phyloP scores from a whole-genome alignment of 1,140 invertebrate genomes.

The Venturia canescens region DNA sequence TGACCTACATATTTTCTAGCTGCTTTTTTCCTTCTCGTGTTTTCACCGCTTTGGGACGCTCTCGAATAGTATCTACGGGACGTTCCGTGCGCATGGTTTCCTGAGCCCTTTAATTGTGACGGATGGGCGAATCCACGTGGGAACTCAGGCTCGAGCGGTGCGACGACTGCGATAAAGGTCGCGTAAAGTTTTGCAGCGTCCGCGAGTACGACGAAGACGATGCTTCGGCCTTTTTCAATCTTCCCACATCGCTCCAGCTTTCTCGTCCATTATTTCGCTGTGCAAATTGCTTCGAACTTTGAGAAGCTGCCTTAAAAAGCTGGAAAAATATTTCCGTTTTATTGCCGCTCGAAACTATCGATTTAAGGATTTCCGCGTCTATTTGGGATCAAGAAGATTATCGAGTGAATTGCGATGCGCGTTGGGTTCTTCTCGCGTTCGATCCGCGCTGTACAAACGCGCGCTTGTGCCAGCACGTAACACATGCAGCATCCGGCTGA shows the following conservation, averaged over 20 bases:
- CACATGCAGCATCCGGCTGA: conserved; percentile 48
- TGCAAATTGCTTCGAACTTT: background rate
- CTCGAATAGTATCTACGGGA: conserved; percentile 13
- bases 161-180: too few species aligned
- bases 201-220: too few species aligned
- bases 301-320: background rate
- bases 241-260: background rate
- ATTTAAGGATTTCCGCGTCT: too few species aligned
- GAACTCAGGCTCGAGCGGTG: too few species aligned
- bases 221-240: too few species aligned
- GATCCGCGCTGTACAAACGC: background rate
- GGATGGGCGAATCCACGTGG: too few species aligned
- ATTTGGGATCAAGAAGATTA: background rate
- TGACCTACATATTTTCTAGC: conserved; percentile 28
- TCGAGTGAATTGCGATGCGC: background rate
- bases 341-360: too few species aligned
- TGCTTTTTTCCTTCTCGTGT: background rate
- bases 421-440: background rate
- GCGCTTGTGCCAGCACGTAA: conserved; percentile 21
- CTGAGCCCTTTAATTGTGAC: background rate
- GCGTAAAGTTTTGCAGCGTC: too few species aligned
- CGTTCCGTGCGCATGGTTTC: conserved; percentile 1
- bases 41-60: background rate
- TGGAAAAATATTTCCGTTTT: too few species aligned
- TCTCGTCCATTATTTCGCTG: too few species aligned